Conservation (phyloP, 2,113 vertebrate genomes). For the Tympanuchus pallidicinctus region DNA sequence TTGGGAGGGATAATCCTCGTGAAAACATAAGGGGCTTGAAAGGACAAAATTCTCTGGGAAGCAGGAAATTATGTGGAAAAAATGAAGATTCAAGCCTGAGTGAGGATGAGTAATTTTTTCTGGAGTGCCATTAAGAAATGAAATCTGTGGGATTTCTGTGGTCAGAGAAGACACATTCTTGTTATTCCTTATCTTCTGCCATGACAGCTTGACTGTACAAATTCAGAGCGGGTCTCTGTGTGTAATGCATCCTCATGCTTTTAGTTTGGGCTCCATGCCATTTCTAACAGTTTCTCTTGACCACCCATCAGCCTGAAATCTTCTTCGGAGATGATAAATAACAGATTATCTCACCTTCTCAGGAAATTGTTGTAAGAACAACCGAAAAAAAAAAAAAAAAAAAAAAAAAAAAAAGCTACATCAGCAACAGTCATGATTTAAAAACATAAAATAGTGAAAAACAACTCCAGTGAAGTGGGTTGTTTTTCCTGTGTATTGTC, state of each 20-base stretch:
- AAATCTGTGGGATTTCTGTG: constrained; percentile 45
- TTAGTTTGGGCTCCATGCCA: constrained; percentile 26
- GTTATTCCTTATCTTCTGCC: constrained; percentile 45
- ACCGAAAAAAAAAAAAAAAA: background rate
- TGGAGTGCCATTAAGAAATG: constrained; percentile 55
- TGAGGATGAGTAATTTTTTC: constrained; percentile 65
- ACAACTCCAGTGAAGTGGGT: background rate
- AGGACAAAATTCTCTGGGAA: constrained; percentile 5
- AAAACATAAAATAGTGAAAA: too few relatives aligned
- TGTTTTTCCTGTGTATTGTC: background rate
- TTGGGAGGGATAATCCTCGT: constrained; percentile 25
- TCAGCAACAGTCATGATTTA: too few relatives aligned
- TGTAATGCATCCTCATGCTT: background rate
- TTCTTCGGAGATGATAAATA: constrained; percentile 66
- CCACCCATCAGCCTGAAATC: constrained; percentile 47
- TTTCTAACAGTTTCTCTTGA: constrained; percentile 30
- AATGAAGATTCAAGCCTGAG: constrained; percentile 18
- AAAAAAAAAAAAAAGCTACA: too few relatives aligned
- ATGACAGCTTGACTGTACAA: constrained; percentile 11
- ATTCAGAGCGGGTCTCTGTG: constrained; percentile 36
- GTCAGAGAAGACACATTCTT: constrained; percentile 35
- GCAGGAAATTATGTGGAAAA: constrained; percentile 51
- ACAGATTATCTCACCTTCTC: constrained; percentile 23
- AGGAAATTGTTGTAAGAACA: constrained; percentile 6
- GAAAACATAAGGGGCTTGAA: constrained; percentile 40